Evolutionary conservation across 2,888 invertebrate species (phyloP), one percentile per base, ranked within the genome.

Genomic region (Leptarthrus brevirostris): DNA sequence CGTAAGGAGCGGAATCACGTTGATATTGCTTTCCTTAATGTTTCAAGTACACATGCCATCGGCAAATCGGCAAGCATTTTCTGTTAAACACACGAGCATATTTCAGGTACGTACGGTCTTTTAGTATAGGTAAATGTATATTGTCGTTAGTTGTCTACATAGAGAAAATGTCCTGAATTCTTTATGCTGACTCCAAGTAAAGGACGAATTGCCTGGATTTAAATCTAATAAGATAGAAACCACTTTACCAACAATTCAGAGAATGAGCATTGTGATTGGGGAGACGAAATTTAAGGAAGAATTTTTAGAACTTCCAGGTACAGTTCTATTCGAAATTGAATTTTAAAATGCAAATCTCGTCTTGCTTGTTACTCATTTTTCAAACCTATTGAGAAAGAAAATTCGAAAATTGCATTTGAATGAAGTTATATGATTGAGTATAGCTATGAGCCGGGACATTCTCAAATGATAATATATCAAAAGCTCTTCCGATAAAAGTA

Each of bases 61-160:
- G 64, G 58, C 47, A 44, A 44, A 16, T 44, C 47, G 24, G 64
- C 24, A 64, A 64, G 44, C 44, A 64, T 64, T 64, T 64, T 47
- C 40, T 44, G 22, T 24, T 47, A 64, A 64, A 64, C 24, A 47
- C 47, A 47, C 22, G 36, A 64, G 24, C 26, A 64, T 24, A 44
- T 64, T 64, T 64, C 44, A 8, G 36, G 58, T 40, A 40, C 8
- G 40, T 58, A 18, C n/a, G 58, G 22, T 36, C 36, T 58, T 58
- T 34, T 16, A 40, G 40, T 26, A 16, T 12, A n/a, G n/a, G n/a
- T n/a, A n/a, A n/a, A n/a, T n/a, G n/a, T n/a, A n/a, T 12, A 40
- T 20, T 14, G 22, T 40, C 40, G 8, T 18, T 44, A 61, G 64
- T 12, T 47, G 12, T 16, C 26, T 40, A n/a, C 2, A 40, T n/a